Evolutionary conservation across 1,140 invertebrate species (phyloP), one percentile per base, ranked within the genome.

Genomic region (Lasioglossum baleicum): DNA sequence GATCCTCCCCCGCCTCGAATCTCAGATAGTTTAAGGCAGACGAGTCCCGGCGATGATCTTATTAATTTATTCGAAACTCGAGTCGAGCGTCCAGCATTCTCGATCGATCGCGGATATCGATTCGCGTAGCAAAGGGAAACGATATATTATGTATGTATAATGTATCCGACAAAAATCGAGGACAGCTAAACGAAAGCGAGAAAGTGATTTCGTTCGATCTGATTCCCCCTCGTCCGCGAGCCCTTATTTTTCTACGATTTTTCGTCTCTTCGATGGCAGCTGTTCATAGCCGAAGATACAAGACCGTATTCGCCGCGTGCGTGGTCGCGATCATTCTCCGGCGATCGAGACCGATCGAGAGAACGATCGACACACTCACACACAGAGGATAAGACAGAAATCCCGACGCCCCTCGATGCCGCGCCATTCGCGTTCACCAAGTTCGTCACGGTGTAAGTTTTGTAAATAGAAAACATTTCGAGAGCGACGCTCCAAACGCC

Each of bases 361-460:
- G 48, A 65, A 65, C 76, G 66, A 80, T 51, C 44, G 26, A 63
- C 68, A 35, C 3, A 35, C 35, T 35, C 35, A 35, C 35, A 35
- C 35, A 35, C 35, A 35, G 35, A 35, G 35, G 3, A 5, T 2
- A 35, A 35, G 35, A 35, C 35, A 5, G 1, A 5, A 0, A 35
- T 13, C 72, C 66, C 77, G 73, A 84, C 76, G 71, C 74, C 67
- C 83, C 78, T 71, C 80, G 66, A 58, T 48, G 63, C 15, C 51
- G 58, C 58, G 61, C 60, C 56, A 53, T 60, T 69, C 48, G 60
- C 13, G 48, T 51, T 51, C 74, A 53, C 68, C 8, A 20, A n/a
- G 31, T 67, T 76, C 60, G 42, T 58, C 40, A 68, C 61, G 63
- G 64, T 75, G 71, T 80, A 71, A 58, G 56, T 56, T 79, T 53